phyloP scores from a whole-genome alignment of 2,797 vertebrate species.

The Diceros bicornis region DNA sequence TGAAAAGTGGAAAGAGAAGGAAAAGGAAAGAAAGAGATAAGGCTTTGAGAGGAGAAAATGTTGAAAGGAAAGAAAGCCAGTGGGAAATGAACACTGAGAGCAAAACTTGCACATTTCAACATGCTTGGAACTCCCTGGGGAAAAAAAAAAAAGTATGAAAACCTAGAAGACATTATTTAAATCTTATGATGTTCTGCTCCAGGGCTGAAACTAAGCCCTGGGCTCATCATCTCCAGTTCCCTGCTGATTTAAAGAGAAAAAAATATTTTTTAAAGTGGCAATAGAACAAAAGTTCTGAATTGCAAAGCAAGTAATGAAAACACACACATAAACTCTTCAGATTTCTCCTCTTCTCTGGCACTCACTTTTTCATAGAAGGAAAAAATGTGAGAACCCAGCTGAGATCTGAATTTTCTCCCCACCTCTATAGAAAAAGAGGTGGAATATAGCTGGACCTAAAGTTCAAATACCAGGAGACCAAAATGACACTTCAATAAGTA shows the following conservation, averaged over 20 bases:
- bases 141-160: slow-evolving; percentile 49
- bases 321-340: slow-evolving; percentile 61
- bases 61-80: slow-evolving; percentile 36
- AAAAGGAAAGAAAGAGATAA: background rate
- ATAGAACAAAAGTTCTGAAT: slow-evolving; percentile 86
- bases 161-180: slow-evolving; percentile 80
- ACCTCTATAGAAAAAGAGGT: slow-evolving; percentile 34
- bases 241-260: slow-evolving; percentile 81
- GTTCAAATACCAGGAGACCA: slow-evolving; percentile 73
- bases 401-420: slow-evolving; percentile 46
- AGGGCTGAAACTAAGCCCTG: slow-evolving; percentile 77
- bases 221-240: slow-evolving; percentile 81
- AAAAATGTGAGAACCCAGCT: slow-evolving; percentile 43
- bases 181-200: slow-evolving; percentile 82
- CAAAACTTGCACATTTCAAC: slow-evolving; percentile 70
- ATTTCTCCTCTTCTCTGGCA: slow-evolving; percentile 70
- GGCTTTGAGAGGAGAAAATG: background rate
- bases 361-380: slow-evolving; percentile 76
- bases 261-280: slow-evolving; percentile 70
- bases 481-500: slow-evolving; percentile 78
- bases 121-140: slow-evolving; percentile 67
- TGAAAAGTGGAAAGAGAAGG: background rate
- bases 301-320: slow-evolving; percentile 86
- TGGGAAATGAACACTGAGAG: slow-evolving; percentile 60
- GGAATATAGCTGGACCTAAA: slow-evolving; percentile 61